Conservation (phyloP, 2,113 vertebrate genomes). For the Tupaia tana region DNA sequence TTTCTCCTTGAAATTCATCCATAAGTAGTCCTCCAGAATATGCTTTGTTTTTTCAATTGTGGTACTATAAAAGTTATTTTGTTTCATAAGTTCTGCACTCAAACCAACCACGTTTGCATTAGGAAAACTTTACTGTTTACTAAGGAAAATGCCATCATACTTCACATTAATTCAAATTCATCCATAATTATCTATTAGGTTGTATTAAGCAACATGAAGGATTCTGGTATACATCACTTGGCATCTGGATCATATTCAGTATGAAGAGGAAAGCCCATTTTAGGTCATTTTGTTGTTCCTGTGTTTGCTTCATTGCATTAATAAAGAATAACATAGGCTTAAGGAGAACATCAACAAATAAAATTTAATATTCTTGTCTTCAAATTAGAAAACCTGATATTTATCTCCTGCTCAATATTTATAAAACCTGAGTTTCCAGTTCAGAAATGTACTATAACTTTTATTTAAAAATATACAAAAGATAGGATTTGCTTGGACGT, state of each 20-base stretch:
- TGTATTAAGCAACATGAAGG: neutral
- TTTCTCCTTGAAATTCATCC: slow-evolving; percentile 52
- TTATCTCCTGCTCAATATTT: slow-evolving; percentile 48
- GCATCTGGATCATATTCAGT: neutral
- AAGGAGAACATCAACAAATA: neutral
- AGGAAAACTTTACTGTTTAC: neutral
- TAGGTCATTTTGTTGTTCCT: slow-evolving; percentile 11
- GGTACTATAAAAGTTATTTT: slow-evolving; percentile 41
- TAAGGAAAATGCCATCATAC: slow-evolving; percentile 7
- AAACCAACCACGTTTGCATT: slow-evolving; percentile 21
- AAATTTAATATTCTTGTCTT: slow-evolving; percentile 40
- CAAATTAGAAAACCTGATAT: slow-evolving; percentile 32
- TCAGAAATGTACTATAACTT: slow-evolving; percentile 32
- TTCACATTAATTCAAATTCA: slow-evolving; percentile 26
- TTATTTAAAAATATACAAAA: slow-evolving; percentile 63
- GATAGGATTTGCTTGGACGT: slow-evolving; percentile 7
- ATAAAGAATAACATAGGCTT: neutral
- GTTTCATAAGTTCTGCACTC: neutral
- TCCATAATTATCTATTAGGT: neutral
- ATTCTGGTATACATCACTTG: neutral
- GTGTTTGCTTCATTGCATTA: slow-evolving; percentile 16
- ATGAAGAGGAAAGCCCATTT: slow-evolving; percentile 22
- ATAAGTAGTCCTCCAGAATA: neutral
- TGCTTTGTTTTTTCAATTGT: slow-evolving; percentile 15
- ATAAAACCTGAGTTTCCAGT: neutral